These are phyloP conservation scores for Vidua macroura DNA, from an alignment of 2,113 vertebrate genomes.

Conservation along the genomic window DNA sequence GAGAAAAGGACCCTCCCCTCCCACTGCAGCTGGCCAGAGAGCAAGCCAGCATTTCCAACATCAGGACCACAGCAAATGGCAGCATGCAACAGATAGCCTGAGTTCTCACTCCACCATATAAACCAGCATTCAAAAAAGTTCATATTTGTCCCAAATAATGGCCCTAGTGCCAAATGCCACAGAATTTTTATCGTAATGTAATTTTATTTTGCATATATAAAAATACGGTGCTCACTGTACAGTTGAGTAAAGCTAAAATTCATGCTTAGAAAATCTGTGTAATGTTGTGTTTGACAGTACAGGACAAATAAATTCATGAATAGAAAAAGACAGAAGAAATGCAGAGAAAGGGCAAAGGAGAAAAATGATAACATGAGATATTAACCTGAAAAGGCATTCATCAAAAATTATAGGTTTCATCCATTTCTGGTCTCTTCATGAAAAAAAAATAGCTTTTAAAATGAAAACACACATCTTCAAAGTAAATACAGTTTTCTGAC, in stretches of 20 bases:
- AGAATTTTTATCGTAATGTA: background rate
- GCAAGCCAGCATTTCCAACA: rapidly evolving
- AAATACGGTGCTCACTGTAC: background rate
- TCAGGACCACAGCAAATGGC: background rate
- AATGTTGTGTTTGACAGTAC: background rate
- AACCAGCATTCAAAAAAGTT: background rate
- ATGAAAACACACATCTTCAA: background rate
- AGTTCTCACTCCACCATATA: background rate
- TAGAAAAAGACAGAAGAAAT: background rate
- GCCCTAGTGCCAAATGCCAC: background rate
- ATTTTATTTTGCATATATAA: background rate
- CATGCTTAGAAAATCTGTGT: background rate
- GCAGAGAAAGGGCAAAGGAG: background rate
- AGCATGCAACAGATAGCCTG: background rate
- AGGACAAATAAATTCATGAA: background rate
- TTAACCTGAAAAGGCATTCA: background rate
- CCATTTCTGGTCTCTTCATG: background rate
- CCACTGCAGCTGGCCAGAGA: background rate
- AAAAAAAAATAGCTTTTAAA: background rate
- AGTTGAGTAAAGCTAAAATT: background rate
- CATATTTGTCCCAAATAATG: background rate
- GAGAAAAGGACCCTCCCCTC: background rate
- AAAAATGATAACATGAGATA: background rate
- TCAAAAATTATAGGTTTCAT: background rate
- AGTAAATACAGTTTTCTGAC: background rate